Conservation (phyloP, 2,888 invertebrate genomes). For the Crossocerus cetratus region DNA sequence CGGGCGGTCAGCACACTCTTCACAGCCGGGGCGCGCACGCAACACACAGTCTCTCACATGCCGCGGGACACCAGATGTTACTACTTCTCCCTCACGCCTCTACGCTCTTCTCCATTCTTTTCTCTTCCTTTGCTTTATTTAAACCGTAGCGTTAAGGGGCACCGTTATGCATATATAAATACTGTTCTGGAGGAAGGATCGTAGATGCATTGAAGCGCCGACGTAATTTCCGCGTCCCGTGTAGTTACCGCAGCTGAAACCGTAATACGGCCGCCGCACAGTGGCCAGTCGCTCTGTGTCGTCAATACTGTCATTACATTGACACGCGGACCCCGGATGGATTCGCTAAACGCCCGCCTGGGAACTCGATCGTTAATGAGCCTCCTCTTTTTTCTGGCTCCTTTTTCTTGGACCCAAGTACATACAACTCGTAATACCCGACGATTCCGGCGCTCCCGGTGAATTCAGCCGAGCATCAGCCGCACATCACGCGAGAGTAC, state of each 20-base stretch:
- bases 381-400: too few relatives aligned
- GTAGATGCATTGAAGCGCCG: slow-evolving; percentile 2
- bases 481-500: too few relatives aligned
- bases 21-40: neutral
- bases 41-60: neutral
- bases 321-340: neutral
- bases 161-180: slow-evolving; percentile 37
- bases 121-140: slow-evolving; percentile 31
- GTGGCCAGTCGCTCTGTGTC: neutral
- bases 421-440: too few relatives aligned
- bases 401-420: too few relatives aligned
- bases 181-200: slow-evolving; percentile 10
- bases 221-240: neutral
- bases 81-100: slow-evolving; percentile 31
- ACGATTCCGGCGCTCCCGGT: too few relatives aligned
- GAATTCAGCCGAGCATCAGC: too few relatives aligned
- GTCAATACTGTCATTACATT: neutral
- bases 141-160: slow-evolving; percentile 38
- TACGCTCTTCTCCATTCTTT: slow-evolving; percentile 5
- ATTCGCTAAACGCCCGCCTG: neutral
- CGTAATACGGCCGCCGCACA: neutral
- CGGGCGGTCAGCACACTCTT: slow-evolving; percentile 4
- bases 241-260: neutral
- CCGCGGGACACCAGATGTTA: slow-evolving; percentile 34
- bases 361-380: too few relatives aligned